phyloP scores from a whole-genome alignment of 2,113 vertebrate genomes.

The Zonotrichia leucophrys region DNA sequence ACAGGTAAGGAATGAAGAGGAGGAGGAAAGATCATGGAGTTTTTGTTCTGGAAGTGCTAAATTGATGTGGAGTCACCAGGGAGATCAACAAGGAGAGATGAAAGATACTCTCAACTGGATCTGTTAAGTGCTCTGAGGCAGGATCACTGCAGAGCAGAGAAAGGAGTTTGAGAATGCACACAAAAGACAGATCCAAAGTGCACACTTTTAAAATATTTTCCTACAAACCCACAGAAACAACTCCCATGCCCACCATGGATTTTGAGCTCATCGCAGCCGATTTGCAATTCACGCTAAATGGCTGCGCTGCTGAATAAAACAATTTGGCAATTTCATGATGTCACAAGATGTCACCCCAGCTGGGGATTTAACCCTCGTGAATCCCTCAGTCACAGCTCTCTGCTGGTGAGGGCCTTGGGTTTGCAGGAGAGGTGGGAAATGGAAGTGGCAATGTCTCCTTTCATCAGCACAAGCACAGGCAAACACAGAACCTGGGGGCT shows the following conservation, averaged over 20 bases:
- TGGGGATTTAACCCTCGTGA: not conserved
- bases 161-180: not conserved
- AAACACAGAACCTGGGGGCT: not conserved
- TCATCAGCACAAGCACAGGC: not conserved
- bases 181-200: not conserved
- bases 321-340: not conserved
- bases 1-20: constrained; percentile 34
- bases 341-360: not conserved
- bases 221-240: not conserved
- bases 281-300: not conserved
- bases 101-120: constrained; percentile 11
- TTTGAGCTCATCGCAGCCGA: not conserved
- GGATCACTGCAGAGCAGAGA: not conserved
- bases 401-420: not conserved
- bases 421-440: not conserved
- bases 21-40: not conserved
- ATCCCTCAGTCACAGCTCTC: not conserved
- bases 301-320: not conserved
- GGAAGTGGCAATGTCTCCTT: not conserved
- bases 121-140: not conserved
- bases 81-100: constrained; percentile 25
- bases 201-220: not conserved
- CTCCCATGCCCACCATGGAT: not conserved
- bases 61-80: not conserved
- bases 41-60: constrained; percentile 33